Evolutionary conservation across 1,140 invertebrate genomes (phyloP).

Genomic region (Eulimnadia texana): DNA sequence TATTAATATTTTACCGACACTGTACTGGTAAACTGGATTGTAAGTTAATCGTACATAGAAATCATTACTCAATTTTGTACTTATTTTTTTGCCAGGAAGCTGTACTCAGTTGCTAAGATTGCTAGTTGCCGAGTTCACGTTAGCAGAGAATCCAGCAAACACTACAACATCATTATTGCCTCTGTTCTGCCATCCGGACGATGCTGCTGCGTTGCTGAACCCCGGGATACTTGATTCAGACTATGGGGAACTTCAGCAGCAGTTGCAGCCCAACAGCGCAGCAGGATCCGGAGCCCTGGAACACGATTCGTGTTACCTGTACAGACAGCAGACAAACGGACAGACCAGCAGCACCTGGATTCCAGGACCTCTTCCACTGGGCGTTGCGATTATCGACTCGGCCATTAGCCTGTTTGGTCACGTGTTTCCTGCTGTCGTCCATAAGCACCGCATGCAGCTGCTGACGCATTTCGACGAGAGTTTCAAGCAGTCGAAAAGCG

Average conservation of each 20-base stretch:
- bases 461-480: conserved; percentile 91
- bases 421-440: conserved; percentile 83
- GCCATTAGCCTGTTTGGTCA: conserved; percentile 84
- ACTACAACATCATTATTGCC: conserved; percentile 80
- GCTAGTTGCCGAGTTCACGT: conserved; percentile 92
- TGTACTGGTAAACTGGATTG: too few relatives aligned
- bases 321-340: conserved; percentile 42
- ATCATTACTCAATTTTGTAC: too few relatives aligned
- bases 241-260: conserved; percentile 92
- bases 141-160: conserved; percentile 86
- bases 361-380: conserved; percentile 78
- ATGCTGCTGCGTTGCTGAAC: conserved; percentile 63
- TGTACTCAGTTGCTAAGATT: conserved; percentile 76
- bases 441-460: conserved; percentile 92
- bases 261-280: conserved; percentile 82
- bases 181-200: conserved; percentile 75
- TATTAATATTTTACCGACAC: too few relatives aligned
- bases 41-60: background rate
- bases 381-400: conserved; percentile 92
- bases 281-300: conserved; percentile 89
- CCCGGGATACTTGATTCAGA: conserved; percentile 88
- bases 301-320: conserved; percentile 85
- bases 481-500: conserved; percentile 79
- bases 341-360: conserved; percentile 35
- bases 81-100: conserved; percentile 38